phyloP scores from a whole-genome alignment of 1,140 invertebrate species.

The Bombus ignitus region DNA sequence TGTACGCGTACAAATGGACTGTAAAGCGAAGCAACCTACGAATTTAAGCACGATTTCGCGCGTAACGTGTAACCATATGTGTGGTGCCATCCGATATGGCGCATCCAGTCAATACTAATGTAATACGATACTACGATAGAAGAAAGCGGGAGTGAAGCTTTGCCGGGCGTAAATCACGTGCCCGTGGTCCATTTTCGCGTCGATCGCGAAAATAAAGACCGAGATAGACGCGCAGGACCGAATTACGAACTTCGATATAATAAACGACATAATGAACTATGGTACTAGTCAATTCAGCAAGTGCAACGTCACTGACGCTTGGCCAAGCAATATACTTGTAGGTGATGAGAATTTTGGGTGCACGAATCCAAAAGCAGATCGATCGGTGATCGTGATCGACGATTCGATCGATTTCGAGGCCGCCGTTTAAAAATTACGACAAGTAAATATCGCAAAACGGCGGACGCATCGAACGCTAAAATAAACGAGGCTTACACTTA shows the following conservation, averaged over 20 bases:
- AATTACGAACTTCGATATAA: slow-evolving; percentile 24
- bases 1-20: slow-evolving; percentile 33
- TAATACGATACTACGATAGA: slow-evolving; percentile 14
- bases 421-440: slow-evolving; percentile 36
- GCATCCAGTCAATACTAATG: slow-evolving; percentile 58
- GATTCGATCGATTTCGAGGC: slow-evolving; percentile 64
- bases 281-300: slow-evolving; percentile 76
- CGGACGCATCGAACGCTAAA: slow-evolving; percentile 29
- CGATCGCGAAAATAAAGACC: neutral
- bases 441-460: slow-evolving; percentile 27
- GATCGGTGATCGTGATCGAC: slow-evolving; percentile 32
- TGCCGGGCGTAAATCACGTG: slow-evolving; percentile 31
- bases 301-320: slow-evolving; percentile 74
- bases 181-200: neutral
- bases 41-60: slow-evolving; percentile 53
- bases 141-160: slow-evolving; percentile 62
- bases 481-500: slow-evolving; percentile 66
- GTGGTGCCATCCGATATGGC: slow-evolving; percentile 29
- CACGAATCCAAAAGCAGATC: neutral
- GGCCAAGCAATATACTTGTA: slow-evolving; percentile 72
- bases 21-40: slow-evolving; percentile 40
- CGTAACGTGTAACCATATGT: slow-evolving; percentile 23
- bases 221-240: slow-evolving; percentile 2
- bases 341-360: neutral
- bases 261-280: slow-evolving; percentile 39